These are phyloP conservation scores for Lycaena phlaeas DNA, from an alignment of 2,888 invertebrate genomes.

Conservation along the genomic window DNA sequence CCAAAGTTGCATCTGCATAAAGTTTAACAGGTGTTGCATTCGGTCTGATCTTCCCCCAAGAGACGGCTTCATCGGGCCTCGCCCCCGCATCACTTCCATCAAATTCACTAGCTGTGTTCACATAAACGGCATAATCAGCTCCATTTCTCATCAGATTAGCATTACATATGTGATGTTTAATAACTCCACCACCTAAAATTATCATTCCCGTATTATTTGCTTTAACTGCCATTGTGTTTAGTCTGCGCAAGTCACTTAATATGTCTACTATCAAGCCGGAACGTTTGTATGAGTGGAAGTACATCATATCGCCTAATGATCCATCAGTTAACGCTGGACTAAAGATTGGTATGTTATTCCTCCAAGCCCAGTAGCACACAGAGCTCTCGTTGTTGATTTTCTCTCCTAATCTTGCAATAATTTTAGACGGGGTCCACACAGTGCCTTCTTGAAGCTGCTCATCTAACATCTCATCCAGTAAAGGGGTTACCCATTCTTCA, in stretches of 20 bases:
- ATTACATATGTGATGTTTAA: constrained; percentile 99
- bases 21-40: constrained; percentile 93
- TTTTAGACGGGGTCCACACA: constrained; percentile 87
- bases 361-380: constrained; percentile 97
- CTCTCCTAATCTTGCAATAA: constrained; percentile 83
- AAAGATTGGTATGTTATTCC: constrained; percentile 97
- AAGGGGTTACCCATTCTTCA: constrained; percentile 97
- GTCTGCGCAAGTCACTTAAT: constrained; percentile 87
- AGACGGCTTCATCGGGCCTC: constrained; percentile 97
- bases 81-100: constrained; percentile 99
- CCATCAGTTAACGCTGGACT: constrained; percentile 99
- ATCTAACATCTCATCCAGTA: constrained; percentile 89
- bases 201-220: constrained; percentile 96
- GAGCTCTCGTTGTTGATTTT: constrained; percentile 92
- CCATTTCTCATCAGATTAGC: constrained; percentile 99
- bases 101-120: constrained; percentile 96
- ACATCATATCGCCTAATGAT: constrained; percentile 98
- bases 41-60: constrained; percentile 97
- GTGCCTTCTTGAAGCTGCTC: constrained; percentile 85
- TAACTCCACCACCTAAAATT: constrained; percentile 94
- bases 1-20: constrained; percentile 93
- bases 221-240: constrained; percentile 96
- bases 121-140: constrained; percentile 94
- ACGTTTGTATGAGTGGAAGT: constrained; percentile 94
- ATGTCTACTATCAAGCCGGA: constrained; percentile 96